These are phyloP conservation scores for Cebus imitator DNA, from an alignment of 2,113 vertebrate species.

Conservation along the genomic window DNA sequence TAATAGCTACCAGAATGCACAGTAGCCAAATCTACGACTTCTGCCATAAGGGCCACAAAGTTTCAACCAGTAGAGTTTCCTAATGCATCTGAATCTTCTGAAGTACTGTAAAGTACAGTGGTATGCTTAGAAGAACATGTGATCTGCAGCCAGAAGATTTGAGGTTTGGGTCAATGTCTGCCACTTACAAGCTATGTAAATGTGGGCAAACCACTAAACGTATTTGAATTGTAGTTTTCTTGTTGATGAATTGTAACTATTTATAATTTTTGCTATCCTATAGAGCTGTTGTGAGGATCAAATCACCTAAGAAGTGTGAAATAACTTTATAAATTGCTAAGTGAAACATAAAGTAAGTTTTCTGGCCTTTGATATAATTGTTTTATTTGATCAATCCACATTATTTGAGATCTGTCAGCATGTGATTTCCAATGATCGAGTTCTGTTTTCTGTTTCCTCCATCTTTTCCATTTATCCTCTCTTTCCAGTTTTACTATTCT, in stretches of 20 bases:
- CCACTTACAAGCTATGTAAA: neutral
- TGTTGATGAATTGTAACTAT: slow-evolving; percentile 11
- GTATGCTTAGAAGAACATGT: neutral
- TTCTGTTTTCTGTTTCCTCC: neutral
- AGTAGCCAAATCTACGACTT: neutral
- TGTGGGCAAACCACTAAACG: neutral
- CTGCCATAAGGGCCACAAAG: neutral
- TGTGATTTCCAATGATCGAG: neutral
- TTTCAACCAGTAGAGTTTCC: neutral
- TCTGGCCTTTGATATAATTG: neutral
- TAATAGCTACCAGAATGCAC: neutral
- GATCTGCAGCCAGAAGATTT: neutral
- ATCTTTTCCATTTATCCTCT: neutral
- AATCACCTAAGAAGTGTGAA: neutral
- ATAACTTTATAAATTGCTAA: neutral
- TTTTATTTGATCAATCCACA: neutral
- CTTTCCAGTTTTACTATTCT: neutral
- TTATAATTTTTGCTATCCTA: neutral
- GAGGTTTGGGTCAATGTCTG: neutral
- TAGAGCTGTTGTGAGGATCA: neutral
- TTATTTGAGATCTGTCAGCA: neutral
- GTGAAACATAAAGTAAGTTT: neutral
- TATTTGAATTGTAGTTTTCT: neutral
- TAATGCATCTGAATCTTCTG: neutral
- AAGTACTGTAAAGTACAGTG: neutral